These are phyloP conservation scores for Climacteris rufus DNA, from an alignment of 2,113 vertebrate genomes.

Conservation along the genomic window DNA sequence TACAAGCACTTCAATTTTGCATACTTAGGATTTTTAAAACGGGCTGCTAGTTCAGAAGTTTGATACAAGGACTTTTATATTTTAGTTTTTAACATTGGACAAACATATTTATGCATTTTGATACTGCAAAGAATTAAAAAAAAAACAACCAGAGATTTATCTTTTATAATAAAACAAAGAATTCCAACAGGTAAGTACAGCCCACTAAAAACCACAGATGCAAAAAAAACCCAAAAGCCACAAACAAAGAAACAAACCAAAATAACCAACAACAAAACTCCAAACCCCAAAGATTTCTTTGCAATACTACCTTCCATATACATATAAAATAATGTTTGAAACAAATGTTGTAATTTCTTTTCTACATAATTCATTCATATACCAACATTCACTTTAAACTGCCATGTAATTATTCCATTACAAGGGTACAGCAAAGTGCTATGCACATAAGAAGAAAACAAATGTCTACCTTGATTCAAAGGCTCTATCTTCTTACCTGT, in stretches of 20 bases:
- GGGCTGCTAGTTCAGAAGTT: not conserved
- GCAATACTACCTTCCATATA: not conserved
- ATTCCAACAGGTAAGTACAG: not conserved
- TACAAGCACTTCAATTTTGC: not conserved
- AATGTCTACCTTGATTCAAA: not conserved
- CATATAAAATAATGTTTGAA: not conserved
- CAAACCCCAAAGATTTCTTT: not conserved
- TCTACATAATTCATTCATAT: not conserved
- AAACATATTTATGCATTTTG: not conserved
- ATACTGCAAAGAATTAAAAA: not conserved
- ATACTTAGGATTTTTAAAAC: not conserved
- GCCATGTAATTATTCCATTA: not conserved
- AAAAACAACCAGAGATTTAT: not conserved
- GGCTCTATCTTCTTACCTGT: slow-evolving; percentile 80
- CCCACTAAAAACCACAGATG: fast-evolving
- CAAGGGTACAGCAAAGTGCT: not conserved
- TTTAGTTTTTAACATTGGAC: not conserved
- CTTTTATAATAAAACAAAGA: not conserved
- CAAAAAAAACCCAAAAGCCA: not conserved
- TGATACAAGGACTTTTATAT: not conserved
- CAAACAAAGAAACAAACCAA: not conserved
- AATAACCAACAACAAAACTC: not conserved
- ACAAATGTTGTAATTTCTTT: not conserved
- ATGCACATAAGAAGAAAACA: not conserved
- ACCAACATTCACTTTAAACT: not conserved